A percentile compares a stretch with the other conserved stretches of the same genome.
Evolutionary conservation across 2,797 vertebrate genomes (phyloP).

Genomic region (Acridotheres tristis): DNA sequence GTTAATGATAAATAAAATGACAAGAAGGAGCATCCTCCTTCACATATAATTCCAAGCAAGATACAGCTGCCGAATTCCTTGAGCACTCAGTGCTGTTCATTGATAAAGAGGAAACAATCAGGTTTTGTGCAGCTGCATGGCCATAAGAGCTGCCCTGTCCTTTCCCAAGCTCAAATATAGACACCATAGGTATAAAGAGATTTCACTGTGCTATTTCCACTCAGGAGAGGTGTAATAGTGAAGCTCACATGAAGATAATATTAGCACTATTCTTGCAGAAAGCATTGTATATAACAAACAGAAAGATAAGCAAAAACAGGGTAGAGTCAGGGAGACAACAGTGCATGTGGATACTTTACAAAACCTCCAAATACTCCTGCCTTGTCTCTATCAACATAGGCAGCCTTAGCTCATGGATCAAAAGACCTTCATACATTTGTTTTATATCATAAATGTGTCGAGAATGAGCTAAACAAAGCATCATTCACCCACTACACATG

Average conservation of each 20-base stretch:
- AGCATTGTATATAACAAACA: background rate
- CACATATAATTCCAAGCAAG: conserved; percentile 43
- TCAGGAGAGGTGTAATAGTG: background rate
- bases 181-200: background rate
- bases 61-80: conserved; percentile 9
- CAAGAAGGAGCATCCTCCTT: conserved; percentile 67
- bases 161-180: background rate
- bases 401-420: background rate
- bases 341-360: background rate
- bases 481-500: background rate
- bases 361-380: background rate
- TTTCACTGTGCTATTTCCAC: background rate
- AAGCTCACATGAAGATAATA: background rate
- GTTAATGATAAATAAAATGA: conserved; percentile 76
- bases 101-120: background rate
- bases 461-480: background rate
- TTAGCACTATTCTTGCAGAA: background rate
- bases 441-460: background rate
- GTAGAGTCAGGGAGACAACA: background rate
- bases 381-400: background rate
- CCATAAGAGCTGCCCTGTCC: background rate
- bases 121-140: background rate
- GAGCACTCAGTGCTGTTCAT: background rate
- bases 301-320: background rate
- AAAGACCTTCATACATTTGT: conserved; percentile 15